These are phyloP conservation scores for Neodiprion fabricii DNA, from an alignment of 1,140 invertebrate genomes.

Conservation along the genomic window DNA sequence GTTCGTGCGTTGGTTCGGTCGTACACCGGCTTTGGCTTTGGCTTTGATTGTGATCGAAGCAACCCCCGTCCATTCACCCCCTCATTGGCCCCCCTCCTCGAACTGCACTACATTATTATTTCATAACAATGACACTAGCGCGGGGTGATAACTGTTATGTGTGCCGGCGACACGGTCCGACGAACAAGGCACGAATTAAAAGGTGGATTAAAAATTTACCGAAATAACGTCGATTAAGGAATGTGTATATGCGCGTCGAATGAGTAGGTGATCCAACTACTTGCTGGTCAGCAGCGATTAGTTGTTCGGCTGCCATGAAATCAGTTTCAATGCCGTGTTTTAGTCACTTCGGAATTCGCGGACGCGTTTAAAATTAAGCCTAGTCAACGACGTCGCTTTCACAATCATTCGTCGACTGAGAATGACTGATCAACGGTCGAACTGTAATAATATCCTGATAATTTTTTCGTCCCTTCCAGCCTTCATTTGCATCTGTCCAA, in stretches of 20 bases:
- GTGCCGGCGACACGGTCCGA: slow-evolving; percentile 21
- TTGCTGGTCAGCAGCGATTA: not conserved
- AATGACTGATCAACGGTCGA: no score
- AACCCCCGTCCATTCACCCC: slow-evolving; percentile 27
- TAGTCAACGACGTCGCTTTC: no score
- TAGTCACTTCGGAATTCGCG: no score
- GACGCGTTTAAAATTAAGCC: no score
- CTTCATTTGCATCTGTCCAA: no score
- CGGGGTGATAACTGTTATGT: slow-evolving; percentile 33
- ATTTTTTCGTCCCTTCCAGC: no score
- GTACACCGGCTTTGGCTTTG: slow-evolving; percentile 33
- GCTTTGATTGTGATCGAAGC: slow-evolving; percentile 39
- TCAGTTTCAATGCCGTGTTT: no score
- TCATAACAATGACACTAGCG: slow-evolving; percentile 40
- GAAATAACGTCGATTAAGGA: not conserved
- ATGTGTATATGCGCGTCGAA: not conserved
- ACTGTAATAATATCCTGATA: no score
- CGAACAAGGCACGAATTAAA: slow-evolving; percentile 19
- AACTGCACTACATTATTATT: slow-evolving; percentile 39
- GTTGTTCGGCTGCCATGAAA: not conserved
- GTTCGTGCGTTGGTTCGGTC: slow-evolving; percentile 21
- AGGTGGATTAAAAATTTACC: slow-evolving; percentile 13
- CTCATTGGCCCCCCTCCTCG: slow-evolving; percentile 29
- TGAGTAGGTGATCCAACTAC: not conserved
- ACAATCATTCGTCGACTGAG: no score